These are phyloP conservation scores for Notodonta ziczac DNA, from an alignment of 2,888 invertebrate species.

Conservation along the genomic window DNA sequence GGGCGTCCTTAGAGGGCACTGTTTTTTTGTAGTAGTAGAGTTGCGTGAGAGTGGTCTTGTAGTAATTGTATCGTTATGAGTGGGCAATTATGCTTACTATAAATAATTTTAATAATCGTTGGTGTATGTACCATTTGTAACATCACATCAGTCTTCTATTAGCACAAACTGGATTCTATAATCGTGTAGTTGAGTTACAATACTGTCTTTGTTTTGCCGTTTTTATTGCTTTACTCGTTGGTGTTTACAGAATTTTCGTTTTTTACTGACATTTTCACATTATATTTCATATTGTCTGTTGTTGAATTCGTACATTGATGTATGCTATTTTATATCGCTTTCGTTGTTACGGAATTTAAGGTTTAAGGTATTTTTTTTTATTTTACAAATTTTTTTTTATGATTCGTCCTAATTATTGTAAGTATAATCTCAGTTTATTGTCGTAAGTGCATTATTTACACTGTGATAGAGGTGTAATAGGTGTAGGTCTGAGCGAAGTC, in stretches of 20 bases:
- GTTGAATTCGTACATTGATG: slow-evolving; percentile 46
- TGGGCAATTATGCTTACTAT: slow-evolving; percentile 23
- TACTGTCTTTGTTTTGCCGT: slow-evolving; percentile 38
- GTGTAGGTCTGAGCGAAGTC: slow-evolving; percentile 69
- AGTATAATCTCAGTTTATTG: slow-evolving; percentile 61
- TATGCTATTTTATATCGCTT: slow-evolving; percentile 44
- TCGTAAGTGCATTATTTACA: slow-evolving; percentile 83
- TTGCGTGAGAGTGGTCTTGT: slow-evolving; percentile 1
- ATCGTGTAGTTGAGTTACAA: slow-evolving; percentile 33
- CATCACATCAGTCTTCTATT: slow-evolving; percentile 29
- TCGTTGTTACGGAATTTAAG: slow-evolving; percentile 40
- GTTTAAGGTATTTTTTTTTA: slow-evolving; percentile 42
- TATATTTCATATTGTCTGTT: slow-evolving; percentile 48
- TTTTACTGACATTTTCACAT: slow-evolving; percentile 18
- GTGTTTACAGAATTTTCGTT: slow-evolving; percentile 51
- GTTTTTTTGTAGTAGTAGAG: not conserved
- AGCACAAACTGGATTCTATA: slow-evolving; percentile 48
- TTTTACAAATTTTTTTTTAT: slow-evolving; percentile 42
- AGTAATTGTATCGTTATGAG: slow-evolving; percentile 14
- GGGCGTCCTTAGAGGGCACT: too few species aligned
- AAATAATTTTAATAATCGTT: slow-evolving; percentile 22
- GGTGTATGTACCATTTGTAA: slow-evolving; percentile 21
- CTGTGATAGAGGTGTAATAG: slow-evolving; percentile 83
- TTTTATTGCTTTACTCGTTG: slow-evolving; percentile 56
- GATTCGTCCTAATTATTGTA: slow-evolving; percentile 58